A percentile compares a stretch with the other conserved stretches of the same genome.
Conservation (phyloP, 2,797 vertebrate genomes). For the Carduelis carduelis region DNA sequence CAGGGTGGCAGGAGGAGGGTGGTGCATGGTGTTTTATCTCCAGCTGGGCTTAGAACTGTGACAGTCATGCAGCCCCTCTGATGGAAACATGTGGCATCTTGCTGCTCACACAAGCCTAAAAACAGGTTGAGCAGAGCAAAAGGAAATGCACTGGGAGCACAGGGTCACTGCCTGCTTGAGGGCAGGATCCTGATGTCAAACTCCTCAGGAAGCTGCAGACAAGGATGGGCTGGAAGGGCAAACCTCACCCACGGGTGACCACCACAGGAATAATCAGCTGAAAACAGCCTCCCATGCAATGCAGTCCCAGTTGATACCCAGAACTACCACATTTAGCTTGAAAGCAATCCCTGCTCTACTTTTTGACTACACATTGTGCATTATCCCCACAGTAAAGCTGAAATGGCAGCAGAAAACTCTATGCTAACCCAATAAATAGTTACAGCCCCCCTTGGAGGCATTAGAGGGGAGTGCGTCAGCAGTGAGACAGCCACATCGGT, state of each 20-base stretch:
- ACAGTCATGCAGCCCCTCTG: background rate
- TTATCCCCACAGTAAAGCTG: background rate
- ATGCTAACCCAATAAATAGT: background rate
- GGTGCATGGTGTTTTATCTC: background rate
- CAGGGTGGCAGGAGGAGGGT: background rate
- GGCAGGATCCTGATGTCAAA: background rate
- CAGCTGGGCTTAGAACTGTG: background rate
- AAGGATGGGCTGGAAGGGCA: background rate
- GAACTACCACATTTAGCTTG: accelerated
- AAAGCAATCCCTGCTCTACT: background rate
- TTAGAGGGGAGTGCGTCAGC: background rate
- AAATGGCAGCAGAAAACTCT: background rate
- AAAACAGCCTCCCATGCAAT: background rate
- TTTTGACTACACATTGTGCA: background rate
- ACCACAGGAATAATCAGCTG: background rate
- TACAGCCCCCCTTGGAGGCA: background rate
- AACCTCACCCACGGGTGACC: background rate
- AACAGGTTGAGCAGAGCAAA: background rate
- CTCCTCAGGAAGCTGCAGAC: background rate
- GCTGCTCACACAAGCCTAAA: background rate
- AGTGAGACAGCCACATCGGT: accelerated
- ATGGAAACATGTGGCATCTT: background rate
- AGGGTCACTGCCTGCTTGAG: background rate
- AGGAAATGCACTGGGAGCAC: background rate
- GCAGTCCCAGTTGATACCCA: background rate